Percentiles rank a stretch among this genome's conserved stretches.
Evolutionary conservation across 1,140 invertebrate genomes (phyloP).

Genomic region (Drosophila pallidifrons): DNA sequence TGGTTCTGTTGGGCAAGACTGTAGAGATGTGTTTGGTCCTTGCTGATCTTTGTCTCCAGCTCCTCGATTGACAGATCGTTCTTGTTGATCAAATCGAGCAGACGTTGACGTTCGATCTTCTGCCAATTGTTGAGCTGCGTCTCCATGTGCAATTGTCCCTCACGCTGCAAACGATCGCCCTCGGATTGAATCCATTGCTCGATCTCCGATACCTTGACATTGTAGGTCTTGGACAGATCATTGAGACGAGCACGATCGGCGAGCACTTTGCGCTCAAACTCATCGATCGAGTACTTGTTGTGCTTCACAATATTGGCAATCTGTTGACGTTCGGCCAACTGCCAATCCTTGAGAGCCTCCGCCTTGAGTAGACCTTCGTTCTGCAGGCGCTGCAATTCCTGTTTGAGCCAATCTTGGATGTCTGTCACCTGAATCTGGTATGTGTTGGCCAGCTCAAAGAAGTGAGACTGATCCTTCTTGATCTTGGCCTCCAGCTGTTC

Average conservation of each 20-base stretch:
- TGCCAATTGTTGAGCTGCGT: slow-evolving; percentile 79
- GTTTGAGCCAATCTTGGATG: slow-evolving; percentile 79
- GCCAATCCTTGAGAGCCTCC: slow-evolving; percentile 79
- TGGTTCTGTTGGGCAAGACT: slow-evolving; percentile 78
- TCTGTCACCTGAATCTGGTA: slow-evolving; percentile 76
- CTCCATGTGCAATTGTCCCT: slow-evolving; percentile 75
- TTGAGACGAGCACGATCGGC: slow-evolving; percentile 66
- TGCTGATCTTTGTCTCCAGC: slow-evolving; percentile 64
- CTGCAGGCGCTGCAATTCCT: slow-evolving; percentile 73
- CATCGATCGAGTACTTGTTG: slow-evolving; percentile 71
- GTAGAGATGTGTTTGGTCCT: slow-evolving; percentile 76
- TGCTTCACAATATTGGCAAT: slow-evolving; percentile 68
- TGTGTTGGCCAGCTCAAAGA: slow-evolving; percentile 72
- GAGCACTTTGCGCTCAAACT: slow-evolving; percentile 72
- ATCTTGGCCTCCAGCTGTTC: slow-evolving; percentile 74
- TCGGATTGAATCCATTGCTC: slow-evolving; percentile 79
- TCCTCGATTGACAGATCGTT: slow-evolving; percentile 79
- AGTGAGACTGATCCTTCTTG: slow-evolving; percentile 77
- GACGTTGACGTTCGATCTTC: slow-evolving; percentile 74
- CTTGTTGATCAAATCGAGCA: slow-evolving; percentile 71
- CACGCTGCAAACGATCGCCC: slow-evolving; percentile 72
- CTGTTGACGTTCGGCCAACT: slow-evolving; percentile 63
- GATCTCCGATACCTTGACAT: slow-evolving; percentile 75
- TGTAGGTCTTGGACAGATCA: slow-evolving; percentile 71
- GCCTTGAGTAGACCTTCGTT: slow-evolving; percentile 75